Evolutionary conservation across 2,888 invertebrate species (phyloP), one percentile per base, ranked within the genome.

Genomic region (Andrena camellia): DNA sequence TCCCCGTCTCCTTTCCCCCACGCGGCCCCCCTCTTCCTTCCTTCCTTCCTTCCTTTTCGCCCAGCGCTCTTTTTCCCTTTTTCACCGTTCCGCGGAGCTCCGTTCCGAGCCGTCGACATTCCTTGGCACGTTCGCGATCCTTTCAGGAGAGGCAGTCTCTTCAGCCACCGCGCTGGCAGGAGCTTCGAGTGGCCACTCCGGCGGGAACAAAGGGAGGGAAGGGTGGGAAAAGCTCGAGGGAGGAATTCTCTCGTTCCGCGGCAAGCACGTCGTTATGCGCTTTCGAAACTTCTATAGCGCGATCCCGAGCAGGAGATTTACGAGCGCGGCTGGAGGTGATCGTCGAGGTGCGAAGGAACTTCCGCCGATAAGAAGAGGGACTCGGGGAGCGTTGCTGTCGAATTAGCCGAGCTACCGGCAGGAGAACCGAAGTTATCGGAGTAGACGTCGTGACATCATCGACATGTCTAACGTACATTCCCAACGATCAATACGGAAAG

Each of bases 51-150:
- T 29, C n/a, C 29, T 10, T 35, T 52, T 60, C 31, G 31, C 35
- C 26, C 17, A n/a, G n/a, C 29, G 33, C 50, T 70, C 63, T 62
- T 64, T 78, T 73, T 63, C 67, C 73, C 57, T 60, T 70, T 60
- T 42, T 62, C 57, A 57, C 74, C 26, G 26, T 33, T 54, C 26
- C 69, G 17, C 52, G 17, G 17, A 8, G 20, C 52, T 57, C 17
- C 62, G 57, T 26, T 75, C 52, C 48, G 67, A 76, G 68, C 73
- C 83, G 79, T 81, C 83, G 83, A 74, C 86, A 89, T 89, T 89
- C 89, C 78, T 69, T 66, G 86, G 82, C 88, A 86, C 89, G 87
- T 84, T 75, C 81, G 31, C 75, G 77, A 80, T 86, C 78, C 69
- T 42, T 87, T 81, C 63, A 75, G 78, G 8, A 83, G 78, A 83